A percentile compares a stretch with the other conserved stretches of the same genome.
Conservation (phyloP, 1,140 invertebrate species). For the Leptinotarsa undecemlineata region DNA sequence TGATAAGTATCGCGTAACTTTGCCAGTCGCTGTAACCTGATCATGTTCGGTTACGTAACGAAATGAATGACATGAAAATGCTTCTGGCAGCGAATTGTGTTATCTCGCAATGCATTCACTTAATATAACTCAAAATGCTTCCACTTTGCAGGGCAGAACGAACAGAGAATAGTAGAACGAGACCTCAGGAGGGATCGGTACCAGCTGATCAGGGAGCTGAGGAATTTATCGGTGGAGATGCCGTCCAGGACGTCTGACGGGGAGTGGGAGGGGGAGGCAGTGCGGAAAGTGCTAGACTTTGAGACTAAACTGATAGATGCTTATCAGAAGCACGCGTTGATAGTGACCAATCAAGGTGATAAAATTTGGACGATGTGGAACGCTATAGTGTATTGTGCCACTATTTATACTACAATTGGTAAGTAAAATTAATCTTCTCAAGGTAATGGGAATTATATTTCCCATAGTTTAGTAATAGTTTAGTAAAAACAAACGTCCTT, state of each 20-base stretch:
- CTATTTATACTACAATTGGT: constrained; percentile 95
- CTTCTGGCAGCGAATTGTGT: too few species aligned
- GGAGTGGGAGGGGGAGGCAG: constrained; percentile 57
- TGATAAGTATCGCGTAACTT: too few species aligned
- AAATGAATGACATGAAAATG: too few species aligned
- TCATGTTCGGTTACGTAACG: too few species aligned
- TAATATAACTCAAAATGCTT: too few species aligned
- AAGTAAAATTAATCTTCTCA: constrained; percentile 44
- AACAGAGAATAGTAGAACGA: constrained; percentile 33
- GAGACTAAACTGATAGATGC: constrained; percentile 63
- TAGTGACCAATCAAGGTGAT: constrained; percentile 45
- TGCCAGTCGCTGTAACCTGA: too few species aligned
- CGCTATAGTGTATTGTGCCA: constrained; percentile 88
- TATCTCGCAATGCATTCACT: too few species aligned
- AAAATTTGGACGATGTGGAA: constrained; percentile 87
- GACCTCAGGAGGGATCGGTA: constrained; percentile 60
- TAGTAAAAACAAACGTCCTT: too few species aligned
- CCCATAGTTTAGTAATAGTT: too few species aligned
- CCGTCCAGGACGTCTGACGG: constrained; percentile 51
- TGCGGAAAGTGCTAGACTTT: constrained; percentile 58
- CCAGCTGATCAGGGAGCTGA: constrained; percentile 51
- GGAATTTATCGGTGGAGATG: constrained; percentile 44
- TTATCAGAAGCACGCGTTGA: constrained; percentile 56
- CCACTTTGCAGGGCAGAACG: constrained; percentile 1
- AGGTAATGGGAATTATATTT: background rate